phyloP scores from a whole-genome alignment of 2,888 invertebrate species.

The Beris chalybata region DNA sequence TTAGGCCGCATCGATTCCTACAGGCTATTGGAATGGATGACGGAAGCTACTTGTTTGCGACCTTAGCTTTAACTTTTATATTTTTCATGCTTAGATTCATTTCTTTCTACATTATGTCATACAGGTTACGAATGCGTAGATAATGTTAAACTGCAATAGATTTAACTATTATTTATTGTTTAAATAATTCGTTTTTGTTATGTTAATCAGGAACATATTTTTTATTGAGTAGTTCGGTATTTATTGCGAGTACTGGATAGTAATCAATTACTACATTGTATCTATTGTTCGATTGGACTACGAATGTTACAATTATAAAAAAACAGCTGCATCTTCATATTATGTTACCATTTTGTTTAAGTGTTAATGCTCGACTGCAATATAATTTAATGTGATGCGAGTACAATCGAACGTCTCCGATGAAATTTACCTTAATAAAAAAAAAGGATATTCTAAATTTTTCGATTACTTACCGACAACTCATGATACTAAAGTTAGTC shows the following conservation, averaged over 20 bases:
- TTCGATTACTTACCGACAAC: too few species aligned
- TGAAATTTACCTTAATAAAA: too few species aligned
- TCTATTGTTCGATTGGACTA: too few species aligned
- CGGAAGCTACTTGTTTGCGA: conserved; percentile 67
- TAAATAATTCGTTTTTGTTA: conserved; percentile 2
- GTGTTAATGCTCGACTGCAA: too few species aligned
- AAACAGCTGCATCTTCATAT: too few species aligned
- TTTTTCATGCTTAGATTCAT: conserved; percentile 65
- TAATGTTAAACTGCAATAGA: conserved; percentile 10
- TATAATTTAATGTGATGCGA: too few species aligned
- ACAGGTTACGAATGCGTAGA: conserved; percentile 63
- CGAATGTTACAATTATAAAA: too few species aligned
- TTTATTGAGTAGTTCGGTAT: neutral
- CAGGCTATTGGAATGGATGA: conserved; percentile 70
- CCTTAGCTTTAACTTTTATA: conserved; percentile 66
- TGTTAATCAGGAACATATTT: conserved; percentile 8
- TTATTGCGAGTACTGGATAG: neutral
- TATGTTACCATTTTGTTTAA: too few species aligned
- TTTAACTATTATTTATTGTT: conserved; percentile 38
- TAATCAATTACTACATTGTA: neutral
- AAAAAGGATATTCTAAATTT: too few species aligned
- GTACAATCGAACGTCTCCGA: too few species aligned
- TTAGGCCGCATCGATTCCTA: conserved; percentile 72
- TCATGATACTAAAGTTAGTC: too few species aligned
- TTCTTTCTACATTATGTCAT: conserved; percentile 69